These are phyloP conservation scores for Lithophane semibrunnea DNA, from an alignment of 2,888 invertebrate species.

Conservation along the genomic window DNA sequence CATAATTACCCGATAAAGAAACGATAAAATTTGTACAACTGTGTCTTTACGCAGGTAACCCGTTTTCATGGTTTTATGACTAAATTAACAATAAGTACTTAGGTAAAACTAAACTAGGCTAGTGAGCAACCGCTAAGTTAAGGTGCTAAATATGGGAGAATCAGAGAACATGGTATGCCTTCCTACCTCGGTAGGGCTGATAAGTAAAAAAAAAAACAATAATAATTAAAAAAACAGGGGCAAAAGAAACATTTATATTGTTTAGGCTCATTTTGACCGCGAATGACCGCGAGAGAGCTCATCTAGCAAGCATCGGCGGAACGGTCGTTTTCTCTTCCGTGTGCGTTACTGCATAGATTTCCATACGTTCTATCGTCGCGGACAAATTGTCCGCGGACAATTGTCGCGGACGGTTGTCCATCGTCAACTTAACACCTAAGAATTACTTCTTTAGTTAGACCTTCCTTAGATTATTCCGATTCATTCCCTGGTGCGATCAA, in stretches of 20 bases:
- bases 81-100: neutral
- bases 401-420: too few species aligned
- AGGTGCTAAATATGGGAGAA: neutral
- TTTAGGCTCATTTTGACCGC: neutral
- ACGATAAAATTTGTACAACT: constrained; percentile 15
- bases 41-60: neutral
- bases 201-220: neutral
- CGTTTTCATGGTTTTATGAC: neutral
- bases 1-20: constrained; percentile 24
- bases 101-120: neutral
- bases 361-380: too few species aligned
- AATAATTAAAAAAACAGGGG: too few species aligned
- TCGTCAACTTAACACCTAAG: neutral
- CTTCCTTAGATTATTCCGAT: neutral
- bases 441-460: neutral
- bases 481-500: neutral
- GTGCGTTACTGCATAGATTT: too few species aligned
- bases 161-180: neutral
- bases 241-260: neutral
- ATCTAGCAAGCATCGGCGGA: too few species aligned
- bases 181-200: neutral
- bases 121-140: neutral
- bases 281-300: too few species aligned
- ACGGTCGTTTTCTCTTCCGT: too few species aligned
- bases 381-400: too few species aligned